Conservation (phyloP, 1,140 invertebrate genomes). For the Euglossa dilemma region DNA sequence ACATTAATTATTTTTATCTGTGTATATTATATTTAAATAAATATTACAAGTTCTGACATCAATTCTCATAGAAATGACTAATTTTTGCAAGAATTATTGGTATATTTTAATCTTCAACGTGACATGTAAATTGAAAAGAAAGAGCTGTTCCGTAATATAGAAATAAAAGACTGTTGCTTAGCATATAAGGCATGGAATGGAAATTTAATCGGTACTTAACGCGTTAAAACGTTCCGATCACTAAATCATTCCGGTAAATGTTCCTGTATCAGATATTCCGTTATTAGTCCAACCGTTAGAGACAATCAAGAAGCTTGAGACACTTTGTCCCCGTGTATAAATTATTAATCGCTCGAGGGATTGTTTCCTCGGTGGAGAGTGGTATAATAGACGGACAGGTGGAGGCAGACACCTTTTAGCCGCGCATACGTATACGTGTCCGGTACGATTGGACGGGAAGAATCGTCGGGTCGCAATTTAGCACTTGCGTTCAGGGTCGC, state of each 20-base stretch:
- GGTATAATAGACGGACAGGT: constrained; percentile 22
- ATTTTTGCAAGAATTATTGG: no score
- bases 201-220: background rate
- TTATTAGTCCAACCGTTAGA: background rate
- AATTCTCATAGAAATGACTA: no score
- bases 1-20: no score
- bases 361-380: background rate
- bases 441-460: background rate
- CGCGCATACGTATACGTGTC: background rate
- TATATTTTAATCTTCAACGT: no score
- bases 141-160: no score
- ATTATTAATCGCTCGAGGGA: constrained; percentile 9
- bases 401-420: constrained; percentile 30
- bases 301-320: background rate
- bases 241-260: background rate
- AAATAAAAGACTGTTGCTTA: no score
- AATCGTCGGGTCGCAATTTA: constrained; percentile 39
- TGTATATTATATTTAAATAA: no score
- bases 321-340: background rate
- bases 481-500: constrained; percentile 30
- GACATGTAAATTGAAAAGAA: no score
- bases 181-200: no score
- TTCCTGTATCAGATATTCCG: background rate
- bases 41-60: no score
- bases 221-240: background rate